Conservation (phyloP, 2,888 invertebrate species). For the Trichogramma dendrolimi region DNA sequence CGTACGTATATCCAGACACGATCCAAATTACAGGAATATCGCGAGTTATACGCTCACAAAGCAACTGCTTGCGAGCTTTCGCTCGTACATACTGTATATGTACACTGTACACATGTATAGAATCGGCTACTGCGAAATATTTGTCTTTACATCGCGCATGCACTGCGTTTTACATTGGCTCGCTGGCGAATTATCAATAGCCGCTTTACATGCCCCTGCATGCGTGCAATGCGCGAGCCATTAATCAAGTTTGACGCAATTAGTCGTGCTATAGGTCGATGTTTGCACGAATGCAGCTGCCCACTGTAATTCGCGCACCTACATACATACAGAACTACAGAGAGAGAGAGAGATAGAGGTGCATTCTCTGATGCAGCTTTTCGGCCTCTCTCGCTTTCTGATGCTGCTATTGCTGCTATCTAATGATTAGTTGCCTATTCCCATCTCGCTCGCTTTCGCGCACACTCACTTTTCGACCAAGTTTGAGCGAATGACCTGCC, state of each 20-base stretch:
- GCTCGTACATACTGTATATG: no score
- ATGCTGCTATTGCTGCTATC: background rate
- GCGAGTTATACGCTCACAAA: no score
- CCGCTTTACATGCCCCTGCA: no score
- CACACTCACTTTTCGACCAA: no score
- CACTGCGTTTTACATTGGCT: background rate
- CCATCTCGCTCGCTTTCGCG: no score
- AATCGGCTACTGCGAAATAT: background rate
- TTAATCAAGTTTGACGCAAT: slow-evolving; percentile 26
- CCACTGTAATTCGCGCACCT: background rate
- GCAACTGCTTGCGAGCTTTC: no score
- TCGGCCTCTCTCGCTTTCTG: background rate
- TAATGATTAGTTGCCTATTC: background rate
- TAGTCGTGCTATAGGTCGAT: slow-evolving; percentile 7
- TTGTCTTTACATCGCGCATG: slow-evolving; percentile 12
- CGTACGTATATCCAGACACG: no score
- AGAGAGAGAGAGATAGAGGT: background rate
- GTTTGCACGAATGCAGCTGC: background rate
- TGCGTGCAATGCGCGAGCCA: background rate
- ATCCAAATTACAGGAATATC: no score
- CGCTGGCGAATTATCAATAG: no score
- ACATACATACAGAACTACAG: background rate
- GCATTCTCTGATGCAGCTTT: background rate
- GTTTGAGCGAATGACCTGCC: no score
- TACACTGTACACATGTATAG: no score